Percentiles rank a stretch among this genome's conserved stretches.
These are phyloP conservation scores for Sebastes vulpes DNA, from an alignment of 2,797 vertebrate species.

Conservation along the genomic window DNA sequence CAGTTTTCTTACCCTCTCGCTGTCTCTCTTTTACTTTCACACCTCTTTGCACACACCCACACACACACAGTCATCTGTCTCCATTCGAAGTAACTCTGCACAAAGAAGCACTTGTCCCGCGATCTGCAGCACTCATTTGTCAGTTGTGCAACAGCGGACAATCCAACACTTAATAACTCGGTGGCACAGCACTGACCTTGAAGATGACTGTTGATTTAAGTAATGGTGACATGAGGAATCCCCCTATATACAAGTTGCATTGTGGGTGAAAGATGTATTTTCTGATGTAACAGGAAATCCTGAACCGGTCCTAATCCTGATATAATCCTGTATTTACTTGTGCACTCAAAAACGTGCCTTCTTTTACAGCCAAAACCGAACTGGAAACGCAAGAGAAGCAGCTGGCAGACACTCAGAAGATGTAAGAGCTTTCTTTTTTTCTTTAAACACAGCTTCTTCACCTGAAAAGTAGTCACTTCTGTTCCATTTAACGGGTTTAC, in stretches of 20 bases:
- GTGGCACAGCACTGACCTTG: conserved; percentile 68
- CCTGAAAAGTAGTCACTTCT: neutral
- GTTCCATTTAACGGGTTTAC: neutral
- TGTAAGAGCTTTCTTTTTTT: conserved; percentile 83
- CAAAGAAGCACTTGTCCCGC: conserved; percentile 78
- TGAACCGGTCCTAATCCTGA: conserved; percentile 1
- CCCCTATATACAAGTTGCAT: conserved; percentile 29
- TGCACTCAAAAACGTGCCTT: conserved; percentile 1
- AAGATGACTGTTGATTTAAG: conserved; percentile 59
- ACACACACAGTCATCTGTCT: conserved; percentile 68
- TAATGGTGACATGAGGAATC: conserved; percentile 64
- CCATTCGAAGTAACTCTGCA: conserved; percentile 60
- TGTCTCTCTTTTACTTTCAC: conserved; percentile 24
- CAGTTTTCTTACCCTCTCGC: conserved; percentile 8
- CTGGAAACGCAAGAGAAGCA: conserved; percentile 92
- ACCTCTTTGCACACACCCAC: conserved; percentile 22
- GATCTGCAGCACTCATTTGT: conserved; percentile 67
- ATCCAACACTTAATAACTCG: conserved; percentile 65
- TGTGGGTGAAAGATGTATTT: conserved; percentile 33
- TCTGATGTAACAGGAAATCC: conserved; percentile 20
- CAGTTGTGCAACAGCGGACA: conserved; percentile 70
- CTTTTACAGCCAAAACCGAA: conserved; percentile 91
- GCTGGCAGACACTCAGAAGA: conserved; percentile 90
- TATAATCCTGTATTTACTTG: conserved; percentile 27
- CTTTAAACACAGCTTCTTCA: conserved; percentile 6